Percentiles rank a stretch among this genome's conserved stretches.
These are phyloP conservation scores for Elysia chlorotica DNA, from an alignment of 1,140 invertebrate genomes.

Conservation along the genomic window DNA sequence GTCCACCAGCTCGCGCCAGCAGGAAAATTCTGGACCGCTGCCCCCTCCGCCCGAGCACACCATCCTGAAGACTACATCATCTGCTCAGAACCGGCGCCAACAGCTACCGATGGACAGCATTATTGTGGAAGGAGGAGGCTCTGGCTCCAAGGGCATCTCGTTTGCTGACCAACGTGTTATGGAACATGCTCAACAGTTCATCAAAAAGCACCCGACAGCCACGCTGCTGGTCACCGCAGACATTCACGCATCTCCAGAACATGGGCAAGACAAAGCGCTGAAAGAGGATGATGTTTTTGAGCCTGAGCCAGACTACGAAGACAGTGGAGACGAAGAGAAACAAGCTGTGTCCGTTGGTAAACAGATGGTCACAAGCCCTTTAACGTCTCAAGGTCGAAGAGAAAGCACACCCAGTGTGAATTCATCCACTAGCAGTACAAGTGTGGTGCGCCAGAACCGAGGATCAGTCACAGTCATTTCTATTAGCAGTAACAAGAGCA, in stretches of 20 bases:
- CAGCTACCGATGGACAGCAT: slow-evolving; percentile 1
- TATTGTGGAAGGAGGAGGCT: too few species aligned
- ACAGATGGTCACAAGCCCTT: not conserved
- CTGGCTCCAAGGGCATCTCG: too few species aligned
- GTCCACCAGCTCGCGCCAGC: slow-evolving; percentile 34
- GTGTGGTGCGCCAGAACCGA: not conserved
- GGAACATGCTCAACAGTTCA: slow-evolving; percentile 49
- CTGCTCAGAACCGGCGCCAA: too few species aligned
- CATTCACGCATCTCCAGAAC: slow-evolving; percentile 36
- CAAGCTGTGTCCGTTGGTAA: not conserved
- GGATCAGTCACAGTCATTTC: slow-evolving; percentile 45
- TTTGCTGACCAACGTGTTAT: slow-evolving; percentile 54
- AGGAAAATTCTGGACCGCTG: slow-evolving; percentile 24
- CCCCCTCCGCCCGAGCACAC: slow-evolving; percentile 26
- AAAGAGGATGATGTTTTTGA: slow-evolving; percentile 32
- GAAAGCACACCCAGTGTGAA: not conserved
- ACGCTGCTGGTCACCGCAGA: slow-evolving; percentile 53
- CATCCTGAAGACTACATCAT: not conserved
- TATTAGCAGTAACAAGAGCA: slow-evolving; percentile 27
- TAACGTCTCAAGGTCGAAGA: not conserved
- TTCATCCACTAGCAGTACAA: not conserved
- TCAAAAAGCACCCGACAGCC: slow-evolving; percentile 57
- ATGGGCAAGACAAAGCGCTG: slow-evolving; percentile 26
- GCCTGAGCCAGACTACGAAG: slow-evolving; percentile 56
- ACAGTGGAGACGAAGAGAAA: slow-evolving; percentile 41